phyloP scores from a whole-genome alignment of 2,888 invertebrate genomes.

The Malachius bipustulatus region DNA sequence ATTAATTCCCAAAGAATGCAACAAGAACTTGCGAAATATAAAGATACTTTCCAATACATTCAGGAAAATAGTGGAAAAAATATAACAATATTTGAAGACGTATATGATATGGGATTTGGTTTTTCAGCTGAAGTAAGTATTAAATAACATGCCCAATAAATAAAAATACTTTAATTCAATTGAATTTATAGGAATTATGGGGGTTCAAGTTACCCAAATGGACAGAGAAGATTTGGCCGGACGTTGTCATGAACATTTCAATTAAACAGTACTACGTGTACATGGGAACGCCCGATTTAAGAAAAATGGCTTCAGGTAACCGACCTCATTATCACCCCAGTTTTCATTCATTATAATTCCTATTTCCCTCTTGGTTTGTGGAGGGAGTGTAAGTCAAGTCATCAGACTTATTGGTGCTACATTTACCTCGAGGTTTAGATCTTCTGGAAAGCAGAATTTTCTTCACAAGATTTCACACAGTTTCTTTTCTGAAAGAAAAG shows the following conservation, averaged over 20 bases:
- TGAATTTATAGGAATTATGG: neutral
- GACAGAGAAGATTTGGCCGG: neutral
- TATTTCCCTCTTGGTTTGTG: too few species aligned
- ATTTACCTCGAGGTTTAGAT: too few species aligned
- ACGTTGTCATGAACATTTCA: neutral
- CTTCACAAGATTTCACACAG: too few species aligned
- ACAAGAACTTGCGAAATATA: neutral
- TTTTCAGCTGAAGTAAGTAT: neutral
- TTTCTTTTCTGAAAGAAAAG: too few species aligned
- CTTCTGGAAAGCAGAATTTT: too few species aligned
- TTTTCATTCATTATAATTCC: too few species aligned
- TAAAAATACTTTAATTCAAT: too few species aligned
- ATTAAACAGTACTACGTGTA: neutral
- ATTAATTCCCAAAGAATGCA: neutral
- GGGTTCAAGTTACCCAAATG: neutral
- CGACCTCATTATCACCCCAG: too few species aligned
- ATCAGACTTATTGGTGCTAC: too few species aligned
- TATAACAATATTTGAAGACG: slow-evolving; percentile 1
- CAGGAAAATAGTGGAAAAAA: neutral
- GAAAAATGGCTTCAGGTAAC: neutral
- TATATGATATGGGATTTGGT: neutral
- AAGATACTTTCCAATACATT: neutral
- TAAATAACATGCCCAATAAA: neutral
- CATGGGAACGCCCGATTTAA: neutral
- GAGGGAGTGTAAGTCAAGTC: too few species aligned